Base-by-base conservation (phyloP, 2,888 invertebrate species). In the Cephonodes hylas region DNA sequence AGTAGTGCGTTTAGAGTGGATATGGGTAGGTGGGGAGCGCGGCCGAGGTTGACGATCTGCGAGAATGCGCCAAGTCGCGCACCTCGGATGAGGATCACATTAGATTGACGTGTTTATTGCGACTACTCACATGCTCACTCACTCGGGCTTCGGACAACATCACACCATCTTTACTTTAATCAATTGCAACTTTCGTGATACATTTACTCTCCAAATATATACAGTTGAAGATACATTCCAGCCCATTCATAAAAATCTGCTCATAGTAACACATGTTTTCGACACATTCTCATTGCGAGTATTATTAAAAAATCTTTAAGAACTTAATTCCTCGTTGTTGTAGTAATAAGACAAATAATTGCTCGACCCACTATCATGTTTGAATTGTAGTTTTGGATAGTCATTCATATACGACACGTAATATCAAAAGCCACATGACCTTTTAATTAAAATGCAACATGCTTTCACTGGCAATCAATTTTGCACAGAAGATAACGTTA, bases 31-130 rank as follows among this genome's bases (percentile, higher is more conserved):
- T 70, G 74, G 68, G 75, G 71, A 66, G 72, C 73, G 68, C 64
- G 64, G 60, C 69, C 78, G 86, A 88, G 89, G 90, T 90, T 89
- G 89, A 88, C 86, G 88, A 82, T 89, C 89, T 79, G 79, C 79
- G 85, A 86, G 89, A 88, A 88, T 87, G 88, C 84, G 82, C 83
- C 82, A 80, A 81, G 80, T 71, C 79, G 81, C 84, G 81, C 81
- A 75, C 80, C 84, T 81, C 80, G 78, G 67, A 60, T 61, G 64
- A 83, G 80, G 84, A 81, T 80, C 74, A 79, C 81, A 79, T 80
- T 83, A 83, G 81, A 85, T 84, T 86, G 84, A 85, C 82, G 79
- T 83, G 81, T 86, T 84, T 84, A 84, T 83, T 84, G 81, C 76
- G 71, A 69, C 68, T 31, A 53, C 60, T 42, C 53, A 38, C 42